Evolutionary conservation across 1,140 invertebrate genomes (phyloP), one percentile per base, ranked within the genome.

Genomic region (Aphidius ervi): DNA sequence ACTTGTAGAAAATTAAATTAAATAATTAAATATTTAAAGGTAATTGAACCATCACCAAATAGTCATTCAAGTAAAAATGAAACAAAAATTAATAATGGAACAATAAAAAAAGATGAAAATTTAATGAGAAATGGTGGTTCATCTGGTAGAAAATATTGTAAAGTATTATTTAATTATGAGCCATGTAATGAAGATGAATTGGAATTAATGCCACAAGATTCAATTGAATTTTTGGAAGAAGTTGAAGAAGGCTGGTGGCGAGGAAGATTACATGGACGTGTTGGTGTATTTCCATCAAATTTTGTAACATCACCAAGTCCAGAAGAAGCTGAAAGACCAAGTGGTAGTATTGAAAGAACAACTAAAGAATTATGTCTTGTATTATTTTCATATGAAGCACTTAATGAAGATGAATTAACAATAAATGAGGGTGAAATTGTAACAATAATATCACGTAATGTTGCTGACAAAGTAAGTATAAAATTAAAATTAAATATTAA

Each of bases 181-280:
- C 94, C 95, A 52, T 88, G 89, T 52, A 95, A 97, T 75, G 88
- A 91, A 65, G 96, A 98, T 79, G 96, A 98, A 75, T 77, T 98
- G 61, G 84, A 85, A 56, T 82, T 98, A 56, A 83, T 87, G 66
- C 89, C 94, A 53, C 89, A 93, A 68, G 93, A 98, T 77, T 81
- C 91, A 8, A 88, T 98, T 59, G 90, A 92, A 74, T 89, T 97
- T 64, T 79, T 96, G 53, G 88, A 90, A 48, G 93, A 95, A 83
- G 91, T 92, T 46, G 91, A 93, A 74, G 90, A 93, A 75, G 92
- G 93, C 16, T 95, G 93, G 93, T 94, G 91, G 91, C 86, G 86
- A 78, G 94, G 93, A 48, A 83, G 86, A 65, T 80, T 92, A 8
- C 77, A 79, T 63, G 90, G 88, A 53, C 86, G 85, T 70, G 82